A percentile compares a stretch with the other conserved stretches of the same genome.
Evolutionary conservation across 1,140 invertebrate species (phyloP).

Genomic region (Lanistes nyassanus): DNA sequence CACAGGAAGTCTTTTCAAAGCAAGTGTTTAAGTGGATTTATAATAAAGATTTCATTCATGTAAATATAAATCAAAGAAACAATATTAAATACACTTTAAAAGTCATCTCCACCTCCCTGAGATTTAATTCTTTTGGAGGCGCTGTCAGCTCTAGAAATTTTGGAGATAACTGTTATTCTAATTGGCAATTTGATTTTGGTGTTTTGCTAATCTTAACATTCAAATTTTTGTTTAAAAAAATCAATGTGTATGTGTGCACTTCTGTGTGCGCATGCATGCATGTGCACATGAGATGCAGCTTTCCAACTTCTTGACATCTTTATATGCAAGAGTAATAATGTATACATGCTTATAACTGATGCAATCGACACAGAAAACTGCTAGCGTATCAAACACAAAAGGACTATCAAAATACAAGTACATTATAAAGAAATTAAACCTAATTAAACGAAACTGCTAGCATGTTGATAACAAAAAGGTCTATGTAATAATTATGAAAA

Average conservation of each 20-base stretch:
- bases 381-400: background rate
- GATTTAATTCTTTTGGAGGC: too few species aligned
- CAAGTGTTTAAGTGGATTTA: background rate
- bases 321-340: background rate
- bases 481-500: background rate
- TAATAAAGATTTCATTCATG: background rate
- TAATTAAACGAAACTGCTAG: background rate
- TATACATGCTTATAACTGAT: too few species aligned
- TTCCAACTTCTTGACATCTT: too few species aligned
- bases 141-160: too few species aligned
- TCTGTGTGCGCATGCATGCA: constrained; percentile 1
- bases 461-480: background rate
- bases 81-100: too few species aligned
- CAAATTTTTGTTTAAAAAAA: too few species aligned
- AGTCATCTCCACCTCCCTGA: too few species aligned
- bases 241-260: background rate
- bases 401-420: background rate
- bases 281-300: background rate
- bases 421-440: background rate
- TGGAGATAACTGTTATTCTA: too few species aligned
- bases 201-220: too few species aligned
- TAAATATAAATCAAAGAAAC: background rate
- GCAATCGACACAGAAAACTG: too few species aligned
- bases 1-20: background rate
- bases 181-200: too few species aligned